These are phyloP conservation scores for Alligator mississippiensis DNA, from an alignment of 2,113 vertebrate species.

Conservation along the genomic window DNA sequence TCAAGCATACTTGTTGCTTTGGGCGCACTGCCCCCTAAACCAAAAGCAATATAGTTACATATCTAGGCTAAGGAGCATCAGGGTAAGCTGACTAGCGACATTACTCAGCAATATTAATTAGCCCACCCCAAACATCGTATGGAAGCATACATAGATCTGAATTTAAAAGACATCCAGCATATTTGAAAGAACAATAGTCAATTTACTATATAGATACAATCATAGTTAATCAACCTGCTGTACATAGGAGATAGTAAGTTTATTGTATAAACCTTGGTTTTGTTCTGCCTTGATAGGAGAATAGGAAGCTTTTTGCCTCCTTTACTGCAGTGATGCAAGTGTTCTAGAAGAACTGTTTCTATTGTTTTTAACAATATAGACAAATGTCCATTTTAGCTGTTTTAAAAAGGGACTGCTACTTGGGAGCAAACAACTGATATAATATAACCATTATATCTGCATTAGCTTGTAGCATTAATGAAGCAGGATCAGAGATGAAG, in stretches of 20 bases:
- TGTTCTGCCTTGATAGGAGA: background rate
- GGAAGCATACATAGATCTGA: no score
- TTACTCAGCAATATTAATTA: no score
- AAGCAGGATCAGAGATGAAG: background rate
- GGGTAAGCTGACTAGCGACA: no score
- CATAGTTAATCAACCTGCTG: no score
- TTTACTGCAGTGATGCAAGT: background rate
- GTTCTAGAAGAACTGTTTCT: background rate
- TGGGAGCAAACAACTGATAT: background rate
- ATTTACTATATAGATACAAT: background rate
- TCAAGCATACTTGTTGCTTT: no score
- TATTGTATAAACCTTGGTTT: background rate
- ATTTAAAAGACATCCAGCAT: no score
- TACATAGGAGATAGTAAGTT: no score
- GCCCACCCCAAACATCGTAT: no score
- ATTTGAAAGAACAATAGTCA: background rate
- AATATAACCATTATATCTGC: background rate
- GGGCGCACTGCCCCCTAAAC: no score
- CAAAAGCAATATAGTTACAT: no score
- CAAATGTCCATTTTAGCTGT: no score
- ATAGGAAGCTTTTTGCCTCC: background rate
- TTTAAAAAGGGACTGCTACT: background rate
- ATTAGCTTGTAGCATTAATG: background rate
- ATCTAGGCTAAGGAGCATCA: no score
- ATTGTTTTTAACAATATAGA: background rate